phyloP scores from a whole-genome alignment of 2,888 invertebrate genomes.

The Drosophila tripunctata region DNA sequence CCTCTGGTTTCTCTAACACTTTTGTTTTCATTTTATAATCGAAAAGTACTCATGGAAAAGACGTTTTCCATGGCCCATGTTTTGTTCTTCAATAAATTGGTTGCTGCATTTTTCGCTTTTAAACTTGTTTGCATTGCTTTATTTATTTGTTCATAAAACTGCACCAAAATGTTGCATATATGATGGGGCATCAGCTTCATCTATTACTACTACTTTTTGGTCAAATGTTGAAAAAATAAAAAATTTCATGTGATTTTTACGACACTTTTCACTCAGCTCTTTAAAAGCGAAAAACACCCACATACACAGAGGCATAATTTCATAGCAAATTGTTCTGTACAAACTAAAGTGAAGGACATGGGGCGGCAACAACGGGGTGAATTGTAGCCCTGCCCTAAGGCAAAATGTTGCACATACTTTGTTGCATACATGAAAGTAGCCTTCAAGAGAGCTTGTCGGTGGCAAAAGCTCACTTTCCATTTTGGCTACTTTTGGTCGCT shows the following conservation, averaged over 20 bases:
- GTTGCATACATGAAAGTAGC: constrained; percentile 27
- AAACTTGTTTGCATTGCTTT: constrained; percentile 7
- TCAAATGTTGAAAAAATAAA: constrained; percentile 35
- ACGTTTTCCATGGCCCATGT: constrained; percentile 4
- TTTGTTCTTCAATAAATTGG: constrained; percentile 59
- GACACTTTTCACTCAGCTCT: constrained; percentile 58
- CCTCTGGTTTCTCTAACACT: not conserved
- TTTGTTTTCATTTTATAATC: not conserved
- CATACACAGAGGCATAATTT: constrained; percentile 64
- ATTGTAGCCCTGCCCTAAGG: constrained; percentile 9
- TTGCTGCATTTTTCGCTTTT: constrained; percentile 1
- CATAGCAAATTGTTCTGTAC: constrained; percentile 64
- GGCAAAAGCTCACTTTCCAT: constrained; percentile 14
- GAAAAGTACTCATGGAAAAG: constrained; percentile 16
- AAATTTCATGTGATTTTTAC: constrained; percentile 67
- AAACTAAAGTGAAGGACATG: not conserved
- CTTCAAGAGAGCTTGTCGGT: constrained; percentile 13
- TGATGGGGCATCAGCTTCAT: constrained; percentile 26
- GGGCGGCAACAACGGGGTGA: not conserved
- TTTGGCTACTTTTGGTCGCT: constrained; percentile 16
- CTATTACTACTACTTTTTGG: constrained; percentile 17
- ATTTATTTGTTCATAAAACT: constrained; percentile 60
- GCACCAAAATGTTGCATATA: constrained; percentile 64
- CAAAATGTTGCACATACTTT: constrained; percentile 53
- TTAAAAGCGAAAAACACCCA: not conserved